phyloP scores from a whole-genome alignment of 2,888 invertebrate genomes.

The Gerosis bhagava region DNA sequence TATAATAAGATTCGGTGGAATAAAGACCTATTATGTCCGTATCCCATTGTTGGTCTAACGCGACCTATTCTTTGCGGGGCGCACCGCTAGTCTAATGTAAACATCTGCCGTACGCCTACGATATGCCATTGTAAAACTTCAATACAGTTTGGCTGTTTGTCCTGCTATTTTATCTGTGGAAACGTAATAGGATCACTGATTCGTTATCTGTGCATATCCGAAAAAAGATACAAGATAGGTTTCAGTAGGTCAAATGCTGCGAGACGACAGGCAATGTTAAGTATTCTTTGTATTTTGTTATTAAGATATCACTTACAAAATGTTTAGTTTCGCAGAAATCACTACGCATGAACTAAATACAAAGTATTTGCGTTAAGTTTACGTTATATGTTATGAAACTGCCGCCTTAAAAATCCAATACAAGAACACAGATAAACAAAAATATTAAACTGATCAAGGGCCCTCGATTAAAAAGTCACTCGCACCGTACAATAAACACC shows the following conservation, averaged over 20 bases:
- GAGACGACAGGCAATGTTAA: no score
- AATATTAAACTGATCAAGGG: slow-evolving; percentile 30
- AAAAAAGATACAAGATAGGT: no score
- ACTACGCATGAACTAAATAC: no score
- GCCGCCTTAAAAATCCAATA: not conserved
- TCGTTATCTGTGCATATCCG: slow-evolving; percentile 36
- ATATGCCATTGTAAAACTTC: slow-evolving; percentile 40
- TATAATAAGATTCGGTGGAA: slow-evolving; percentile 66
- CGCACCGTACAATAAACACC: slow-evolving; percentile 47
- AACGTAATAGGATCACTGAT: slow-evolving; percentile 33
- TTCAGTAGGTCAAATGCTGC: no score
- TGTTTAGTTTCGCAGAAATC: no score
- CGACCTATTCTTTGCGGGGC: slow-evolving; percentile 48
- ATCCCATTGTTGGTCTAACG: slow-evolving; percentile 56
- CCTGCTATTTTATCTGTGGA: slow-evolving; percentile 35
- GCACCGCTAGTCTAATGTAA: slow-evolving; percentile 42
- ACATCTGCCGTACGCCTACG: slow-evolving; percentile 64
- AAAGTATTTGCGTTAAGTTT: no score
- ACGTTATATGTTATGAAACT: no score
- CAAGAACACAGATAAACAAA: slow-evolving; percentile 27
- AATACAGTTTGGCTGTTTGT: slow-evolving; percentile 32
- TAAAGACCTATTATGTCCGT: slow-evolving; percentile 58
- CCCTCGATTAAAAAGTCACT: slow-evolving; percentile 44
- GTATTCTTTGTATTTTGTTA: no score
- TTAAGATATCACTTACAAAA: no score